Conservation (phyloP, 2,888 invertebrate species). For the Xestia c-nigrum region DNA sequence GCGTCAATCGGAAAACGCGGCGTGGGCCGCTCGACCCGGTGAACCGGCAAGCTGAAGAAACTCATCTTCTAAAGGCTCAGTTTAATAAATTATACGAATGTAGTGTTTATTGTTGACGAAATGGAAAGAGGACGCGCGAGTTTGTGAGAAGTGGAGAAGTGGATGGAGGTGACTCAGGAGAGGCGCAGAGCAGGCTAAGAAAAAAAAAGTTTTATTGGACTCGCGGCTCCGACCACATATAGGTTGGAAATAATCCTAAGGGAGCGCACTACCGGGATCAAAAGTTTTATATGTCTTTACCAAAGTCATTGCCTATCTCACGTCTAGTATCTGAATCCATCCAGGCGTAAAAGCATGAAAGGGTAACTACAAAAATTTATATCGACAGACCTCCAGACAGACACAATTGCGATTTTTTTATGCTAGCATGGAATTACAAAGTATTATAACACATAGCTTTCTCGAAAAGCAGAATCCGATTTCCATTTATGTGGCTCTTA, state of each 20-base stretch:
- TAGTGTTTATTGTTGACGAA: background rate
- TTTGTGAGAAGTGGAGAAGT: no score
- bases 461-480: background rate
- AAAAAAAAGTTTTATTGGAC: no score
- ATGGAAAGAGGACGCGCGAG: no score
- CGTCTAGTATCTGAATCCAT: background rate
- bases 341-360: background rate
- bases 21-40: background rate
- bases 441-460: background rate
- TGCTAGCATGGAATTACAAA: background rate
- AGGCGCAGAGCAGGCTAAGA: no score
- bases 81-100: background rate
- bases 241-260: background rate
- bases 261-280: background rate
- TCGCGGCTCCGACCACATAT: background rate
- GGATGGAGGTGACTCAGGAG: no score
- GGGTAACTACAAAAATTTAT: background rate
- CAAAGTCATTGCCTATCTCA: background rate
- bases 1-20: slow-evolving; percentile 20
- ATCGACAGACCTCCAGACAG: background rate
- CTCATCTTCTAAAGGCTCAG: background rate
- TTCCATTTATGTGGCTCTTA: background rate
- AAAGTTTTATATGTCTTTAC: background rate
- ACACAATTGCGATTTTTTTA: background rate
- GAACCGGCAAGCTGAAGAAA: slow-evolving; percentile 16